Evolutionary conservation across 2,797 vertebrate genomes (phyloP), one percentile per base, ranked within the genome.

Genomic region (Chlorospingus semifuscus): DNA sequence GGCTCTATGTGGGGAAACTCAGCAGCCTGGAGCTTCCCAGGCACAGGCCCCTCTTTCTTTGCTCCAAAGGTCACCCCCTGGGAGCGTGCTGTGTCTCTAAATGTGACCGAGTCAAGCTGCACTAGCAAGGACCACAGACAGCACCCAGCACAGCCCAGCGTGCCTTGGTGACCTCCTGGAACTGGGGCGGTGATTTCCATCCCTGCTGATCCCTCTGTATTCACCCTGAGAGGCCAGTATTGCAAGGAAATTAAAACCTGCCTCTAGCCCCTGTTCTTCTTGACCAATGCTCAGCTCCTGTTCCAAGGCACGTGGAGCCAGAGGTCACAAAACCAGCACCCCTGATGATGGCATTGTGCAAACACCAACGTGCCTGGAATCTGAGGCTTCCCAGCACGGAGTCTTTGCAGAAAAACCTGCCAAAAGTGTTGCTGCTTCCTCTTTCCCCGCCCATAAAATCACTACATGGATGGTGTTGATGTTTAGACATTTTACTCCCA

Each of bases 371-470:
- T 23, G 24, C 19, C 15, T 29, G 16, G 22, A 55, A 11, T 9
- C 70, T 78, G 89, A 61, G 83, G 72, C 70, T 90, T 93, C 80
- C 74, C 26, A 34, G 34, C 69, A 68, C 0, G 0, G 46, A 34
- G 34, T 4, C 83, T 77, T 74, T 90, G 86, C 72, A 89, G 83
- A 71, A 83, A 61, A 92, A 84, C 23, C 83, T 87, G 89, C 80
- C 87, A 76, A 75, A 88, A 49, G 36, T 24, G 20, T 60, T 61
- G 70, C 65, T 90, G 77, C 53, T 94, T 50, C 77, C 60, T 63
- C 86, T 39, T 47, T 90, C 86, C 44, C 65, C 93, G 71, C 77
- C 87, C 87, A 55, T 42, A 47, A 83, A 85, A 59, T 44, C 34
- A 49, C 64, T 68, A 66, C 60, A 1, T 11, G 72, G 44, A 36